These are phyloP conservation scores for Mastigias papua DNA, from an alignment of 30 jellyfish, hydroid and myxozoan species.

Conservation along the genomic window DNA sequence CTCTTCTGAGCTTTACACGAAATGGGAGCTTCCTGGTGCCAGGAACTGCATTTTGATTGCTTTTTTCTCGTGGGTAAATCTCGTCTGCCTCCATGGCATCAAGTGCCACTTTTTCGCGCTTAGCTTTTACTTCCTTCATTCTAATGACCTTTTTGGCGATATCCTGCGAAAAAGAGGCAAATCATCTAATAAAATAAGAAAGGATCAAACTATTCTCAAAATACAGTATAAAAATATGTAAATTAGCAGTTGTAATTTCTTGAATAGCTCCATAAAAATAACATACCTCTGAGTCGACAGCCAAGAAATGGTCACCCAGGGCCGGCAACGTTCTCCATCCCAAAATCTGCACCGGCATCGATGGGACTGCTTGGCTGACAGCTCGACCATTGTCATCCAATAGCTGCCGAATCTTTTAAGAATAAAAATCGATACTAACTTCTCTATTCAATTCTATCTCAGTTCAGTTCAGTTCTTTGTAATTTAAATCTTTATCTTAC, in stretches of 20 bases:
- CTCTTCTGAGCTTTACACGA: conserved; percentile 74
- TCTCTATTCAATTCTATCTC: too few relatives aligned
- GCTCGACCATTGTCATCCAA: conserved; percentile 81
- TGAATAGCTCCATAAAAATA: neutral
- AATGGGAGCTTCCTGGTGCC: conserved; percentile 74
- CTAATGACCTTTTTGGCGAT: conserved; percentile 69
- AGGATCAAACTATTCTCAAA: neutral
- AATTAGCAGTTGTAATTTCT: neutral
- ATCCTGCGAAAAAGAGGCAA: conserved; percentile 41
- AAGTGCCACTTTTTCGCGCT: conserved; percentile 17
- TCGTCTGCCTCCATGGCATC: neutral
- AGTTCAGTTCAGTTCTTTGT: too few relatives aligned
- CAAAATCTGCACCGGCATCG: conserved; percentile 90
- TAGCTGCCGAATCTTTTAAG: conserved; percentile 87
- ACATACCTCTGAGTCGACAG: conserved; percentile 88
- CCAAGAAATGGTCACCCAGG: conserved; percentile 87
- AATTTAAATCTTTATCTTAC: too few relatives aligned
- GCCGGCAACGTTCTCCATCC: conserved; percentile 96
- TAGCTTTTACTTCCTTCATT: conserved; percentile 61
- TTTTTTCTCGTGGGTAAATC: conserved; percentile 10
- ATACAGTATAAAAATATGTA: neutral
- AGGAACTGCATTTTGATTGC: neutral
- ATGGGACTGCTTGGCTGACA: conserved; percentile 81
- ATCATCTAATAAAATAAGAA: neutral
- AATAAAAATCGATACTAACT: neutral